Evolutionary conservation across 2,888 invertebrate species (phyloP).

Genomic region (Rotaria macrura): DNA sequence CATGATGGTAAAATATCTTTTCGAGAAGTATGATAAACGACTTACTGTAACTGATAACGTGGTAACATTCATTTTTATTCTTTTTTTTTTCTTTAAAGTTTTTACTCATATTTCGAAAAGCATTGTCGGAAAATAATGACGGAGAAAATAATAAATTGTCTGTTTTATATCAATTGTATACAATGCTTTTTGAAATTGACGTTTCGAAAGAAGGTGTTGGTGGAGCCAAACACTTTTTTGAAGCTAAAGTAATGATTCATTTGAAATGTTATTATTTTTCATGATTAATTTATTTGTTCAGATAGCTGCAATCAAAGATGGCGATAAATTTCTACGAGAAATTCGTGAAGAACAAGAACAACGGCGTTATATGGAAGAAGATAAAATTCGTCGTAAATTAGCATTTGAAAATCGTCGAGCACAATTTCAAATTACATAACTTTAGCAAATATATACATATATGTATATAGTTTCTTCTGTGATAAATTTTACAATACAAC

Average conservation of each 20-base stretch:
- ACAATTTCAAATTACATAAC: not conserved
- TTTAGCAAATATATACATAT: too few relatives aligned
- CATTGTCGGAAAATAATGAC: constrained; percentile 67
- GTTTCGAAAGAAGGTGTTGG: constrained; percentile 86
- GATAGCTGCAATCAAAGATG: not conserved
- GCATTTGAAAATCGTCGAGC: constrained; percentile 9
- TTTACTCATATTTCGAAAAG: constrained; percentile 65
- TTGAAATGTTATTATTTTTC: not conserved
- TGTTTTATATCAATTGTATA: constrained; percentile 72
- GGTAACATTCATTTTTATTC: not conserved
- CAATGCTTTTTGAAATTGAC: constrained; percentile 71
- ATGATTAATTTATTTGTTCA: not conserved
- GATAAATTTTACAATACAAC: not conserved
- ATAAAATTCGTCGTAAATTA: constrained; percentile 14
- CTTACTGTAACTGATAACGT: constrained; percentile 27
- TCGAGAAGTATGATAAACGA: constrained; percentile 59
- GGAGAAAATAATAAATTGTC: constrained; percentile 58
- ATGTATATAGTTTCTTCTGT: not conserved
- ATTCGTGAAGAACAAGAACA: constrained; percentile 34
- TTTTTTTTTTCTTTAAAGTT: constrained; percentile 49
- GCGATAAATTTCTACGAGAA: constrained; percentile 30
- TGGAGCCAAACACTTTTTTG: constrained; percentile 87
- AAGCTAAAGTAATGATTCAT: constrained; percentile 64
- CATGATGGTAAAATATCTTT: constrained; percentile 64
- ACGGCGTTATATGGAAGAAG: constrained; percentile 28